phyloP scores from a whole-genome alignment of 2,888 invertebrate species.

The Drosophila anceps region DNA sequence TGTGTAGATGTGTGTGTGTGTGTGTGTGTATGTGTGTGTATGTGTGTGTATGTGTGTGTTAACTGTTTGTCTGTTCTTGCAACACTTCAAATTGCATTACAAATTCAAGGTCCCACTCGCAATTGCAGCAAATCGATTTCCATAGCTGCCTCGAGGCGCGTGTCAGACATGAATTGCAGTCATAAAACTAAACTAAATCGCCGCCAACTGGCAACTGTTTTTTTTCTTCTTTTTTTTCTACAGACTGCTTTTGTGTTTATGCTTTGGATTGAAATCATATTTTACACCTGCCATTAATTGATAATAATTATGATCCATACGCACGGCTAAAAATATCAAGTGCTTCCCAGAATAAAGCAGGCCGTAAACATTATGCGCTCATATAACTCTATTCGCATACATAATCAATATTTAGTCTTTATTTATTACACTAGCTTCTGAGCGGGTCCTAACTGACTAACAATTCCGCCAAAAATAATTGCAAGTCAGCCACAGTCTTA shows the following conservation, averaged over 20 bases:
- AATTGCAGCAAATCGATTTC: slow-evolving; percentile 25
- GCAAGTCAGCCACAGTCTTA: slow-evolving; percentile 47
- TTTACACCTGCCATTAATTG: slow-evolving; percentile 11
- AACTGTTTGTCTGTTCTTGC: slow-evolving; percentile 60
- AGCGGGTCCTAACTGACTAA: slow-evolving; percentile 11
- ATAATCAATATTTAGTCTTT: slow-evolving; percentile 5
- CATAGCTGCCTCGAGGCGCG: slow-evolving; percentile 46
- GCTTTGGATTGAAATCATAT: slow-evolving; percentile 6
- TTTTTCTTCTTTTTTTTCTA: background rate
- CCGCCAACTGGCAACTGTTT: slow-evolving; percentile 33
- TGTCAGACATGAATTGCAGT: slow-evolving; percentile 36
- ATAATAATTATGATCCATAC: slow-evolving; percentile 1
- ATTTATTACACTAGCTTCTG: slow-evolving; percentile 24
- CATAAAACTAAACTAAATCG: slow-evolving; percentile 4
- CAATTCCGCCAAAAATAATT: background rate
- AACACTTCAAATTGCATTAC: slow-evolving; percentile 47
- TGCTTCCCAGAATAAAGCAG: slow-evolving; percentile 1
- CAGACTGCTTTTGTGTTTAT: background rate
- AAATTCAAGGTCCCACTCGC: slow-evolving; percentile 59
- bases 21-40: slow-evolving; percentile 17
- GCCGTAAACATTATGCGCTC: background rate
- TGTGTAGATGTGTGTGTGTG: background rate
- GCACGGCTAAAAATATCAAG: slow-evolving; percentile 10
- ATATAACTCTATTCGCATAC: background rate
- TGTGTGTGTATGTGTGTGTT: slow-evolving; percentile 23